Percentiles rank a stretch among this genome's conserved stretches.
Conservation (phyloP, 2,888 invertebrate genomes). For the Exocentrus adspersus region DNA sequence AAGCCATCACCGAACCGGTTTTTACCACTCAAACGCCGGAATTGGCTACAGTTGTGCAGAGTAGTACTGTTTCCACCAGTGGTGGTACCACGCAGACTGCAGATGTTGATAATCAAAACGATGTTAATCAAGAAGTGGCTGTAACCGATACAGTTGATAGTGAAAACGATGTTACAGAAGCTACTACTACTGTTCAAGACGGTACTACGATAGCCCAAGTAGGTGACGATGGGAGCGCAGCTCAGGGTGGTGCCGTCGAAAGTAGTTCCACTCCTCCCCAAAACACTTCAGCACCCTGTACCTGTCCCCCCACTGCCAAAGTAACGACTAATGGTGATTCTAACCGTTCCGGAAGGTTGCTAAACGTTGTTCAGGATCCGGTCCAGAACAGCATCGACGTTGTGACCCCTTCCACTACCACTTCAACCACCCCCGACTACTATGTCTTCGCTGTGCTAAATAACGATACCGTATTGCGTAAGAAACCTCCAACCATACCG, state of each 20-base stretch:
- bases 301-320: conserved; percentile 23
- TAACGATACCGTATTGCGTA: conserved; percentile 82
- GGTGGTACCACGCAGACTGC: conserved; percentile 18
- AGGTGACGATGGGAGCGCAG: conserved; percentile 14
- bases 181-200: conserved; percentile 38
- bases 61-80: conserved; percentile 36
- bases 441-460: conserved; percentile 80
- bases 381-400: conserved; percentile 48
- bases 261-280: conserved; percentile 21
- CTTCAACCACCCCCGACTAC: conserved; percentile 68
- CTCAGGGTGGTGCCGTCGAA: not conserved
- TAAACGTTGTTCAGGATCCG: conserved; percentile 47
- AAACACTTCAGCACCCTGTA: not conserved
- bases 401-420: conserved; percentile 44
- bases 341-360: conserved; percentile 52
- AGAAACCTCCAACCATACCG: conserved; percentile 75
- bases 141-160: conserved; percentile 20
- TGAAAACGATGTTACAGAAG: conserved; percentile 25
- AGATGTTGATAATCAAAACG: not conserved
- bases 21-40: conserved; percentile 14
- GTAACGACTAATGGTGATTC: conserved; percentile 29
- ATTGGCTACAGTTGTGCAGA: conserved; percentile 33
- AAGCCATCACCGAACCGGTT: conserved; percentile 28
- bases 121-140: no score
- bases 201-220: conserved; percentile 27